Evolutionary conservation across 2,113 vertebrate genomes (phyloP), one percentile per base, ranked within the genome.

Genomic region (Callorhinus ursinus): DNA sequence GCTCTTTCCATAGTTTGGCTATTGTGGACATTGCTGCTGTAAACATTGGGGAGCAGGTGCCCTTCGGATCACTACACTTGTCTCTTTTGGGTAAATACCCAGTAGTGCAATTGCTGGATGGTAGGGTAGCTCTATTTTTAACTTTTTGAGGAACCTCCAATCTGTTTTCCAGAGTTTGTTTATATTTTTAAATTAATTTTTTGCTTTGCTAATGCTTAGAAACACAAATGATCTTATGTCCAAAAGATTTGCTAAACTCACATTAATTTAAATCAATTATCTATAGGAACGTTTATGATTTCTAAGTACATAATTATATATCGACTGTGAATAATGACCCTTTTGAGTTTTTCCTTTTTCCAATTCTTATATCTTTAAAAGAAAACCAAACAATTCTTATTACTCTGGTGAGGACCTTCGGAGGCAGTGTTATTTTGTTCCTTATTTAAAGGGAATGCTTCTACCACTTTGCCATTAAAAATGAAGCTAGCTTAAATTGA

Each of bases 251-350:
- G 9, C 22, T 88, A 49, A 92, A 42, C 22, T 22, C 36, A 61
- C 13, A 31, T 88, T 92, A 67, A 81, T 90, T 93, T 93, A 90
- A 96, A 86, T 86, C 26, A 74, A 11, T 77, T 93, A 39, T 42
- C 49, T 57, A 0, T 74, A 80, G 57, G 16, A 97, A 80, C 12
- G 28, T 84, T 86, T 87, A 18, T 67, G 5, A 90, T 95, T 93
- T 93, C 82, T 88, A 59, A 92, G 53, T 19, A 61, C 12, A 46
- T 91, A 90, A 93, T 57, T 7, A 39, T 69, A 53, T 46, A 53
- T 59, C 84, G 76, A 61, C 57, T 88, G 26, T 81, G 69, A 93
- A 63, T 71, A 72, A 53, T 67, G 39, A 61, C 51, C 28, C 55
- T 61, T 90, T 80, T 39, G 16, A 33, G 14, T 63, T 36, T 36